Base-by-base conservation (phyloP, 2,888 invertebrate genomes). In the Microchrysa polita region DNA sequence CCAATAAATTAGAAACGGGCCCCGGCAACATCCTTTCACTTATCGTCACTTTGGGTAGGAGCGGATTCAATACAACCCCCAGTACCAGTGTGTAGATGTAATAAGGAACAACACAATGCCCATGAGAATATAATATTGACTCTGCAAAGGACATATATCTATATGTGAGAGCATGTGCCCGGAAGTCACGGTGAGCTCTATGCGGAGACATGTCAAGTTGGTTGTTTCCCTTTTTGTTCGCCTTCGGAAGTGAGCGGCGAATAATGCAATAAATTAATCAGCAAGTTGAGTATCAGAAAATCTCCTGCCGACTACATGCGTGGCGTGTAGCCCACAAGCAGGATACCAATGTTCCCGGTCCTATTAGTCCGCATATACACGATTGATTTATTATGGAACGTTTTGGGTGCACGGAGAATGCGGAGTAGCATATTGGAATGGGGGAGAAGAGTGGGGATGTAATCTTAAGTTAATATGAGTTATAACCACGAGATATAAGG, bases 181-280 rank as follows among this genome's bases (percentile, higher is more conserved):
- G 48, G 48, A 2, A 10, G 5, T 48, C 48, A 10, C 12, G 4
- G 48, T 10, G 42, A 12, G 44, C 22, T 20, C 14, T 2, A 10
- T 16, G 48, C 2, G 65, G 65, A 65, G 65, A 18, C 22, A 48
- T 12, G 65, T 42, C 34, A 65, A 65, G 65, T 65, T n/a, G 7
- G 27, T 7, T 16, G 67, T 67, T 74, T 74, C 72, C 73, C 75
- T 75, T 75, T 75, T 73, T 75, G 75, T 73, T 73, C 71, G 61
- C 65, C 73, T 75, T 71, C 48, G n/a, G n/a, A 75, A 75, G 71
- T 72, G 73, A 72, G 72, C 72, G 44, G 67, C 73, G 74, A 75
- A 71, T 75, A 72, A 75, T 75, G 72, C 74, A 75, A 75, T 75
- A 75, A 75, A 75, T 75, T 75, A 75, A 75, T 75, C 75, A 75